Percentiles rank a stretch among this genome's conserved stretches.
These are phyloP conservation scores for Umimayanthus kanabou DNA, from an alignment of 92 coral and sea anemone genomes.

Conservation along the genomic window DNA sequence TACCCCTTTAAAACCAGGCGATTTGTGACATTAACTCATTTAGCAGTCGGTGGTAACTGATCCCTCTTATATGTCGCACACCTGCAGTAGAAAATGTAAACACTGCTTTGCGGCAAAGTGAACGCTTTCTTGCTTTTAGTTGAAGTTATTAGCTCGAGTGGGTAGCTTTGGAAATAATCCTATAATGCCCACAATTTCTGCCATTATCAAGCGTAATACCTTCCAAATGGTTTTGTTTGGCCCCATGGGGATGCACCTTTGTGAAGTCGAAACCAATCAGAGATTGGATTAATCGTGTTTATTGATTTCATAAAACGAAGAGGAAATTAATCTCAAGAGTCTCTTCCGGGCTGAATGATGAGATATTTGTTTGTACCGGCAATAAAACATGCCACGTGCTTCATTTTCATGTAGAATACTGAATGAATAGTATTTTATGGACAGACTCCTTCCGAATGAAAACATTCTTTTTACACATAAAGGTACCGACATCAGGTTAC, in stretches of 20 bases:
- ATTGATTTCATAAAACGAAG: constrained; percentile 14
- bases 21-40: not conserved
- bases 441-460: not conserved
- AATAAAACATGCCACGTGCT: constrained; percentile 6
- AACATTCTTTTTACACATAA: not conserved
- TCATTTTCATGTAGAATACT: constrained; percentile 6
- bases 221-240: constrained; percentile 2
- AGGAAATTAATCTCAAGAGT: constrained; percentile 40
- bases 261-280: constrained; percentile 6
- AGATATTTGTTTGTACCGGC: constrained; percentile 8
- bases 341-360: constrained; percentile 38
- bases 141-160: constrained; percentile 17
- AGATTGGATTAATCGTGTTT: constrained; percentile 12
- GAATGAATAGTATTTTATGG: not conserved
- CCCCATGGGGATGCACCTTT: constrained; percentile 10
- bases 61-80: not conserved
- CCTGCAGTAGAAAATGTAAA: constrained; percentile 16
- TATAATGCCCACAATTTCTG: constrained; percentile 1
- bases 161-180: not conserved
- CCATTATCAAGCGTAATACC: constrained; percentile 19
- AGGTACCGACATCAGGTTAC: not conserved
- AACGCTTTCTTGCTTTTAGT: not conserved
- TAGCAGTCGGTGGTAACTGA: not conserved
- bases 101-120: not conserved
- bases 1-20: not conserved